Evolutionary conservation across 1,140 invertebrate genomes (phyloP).

Genomic region (Mylabris phalerata): DNA sequence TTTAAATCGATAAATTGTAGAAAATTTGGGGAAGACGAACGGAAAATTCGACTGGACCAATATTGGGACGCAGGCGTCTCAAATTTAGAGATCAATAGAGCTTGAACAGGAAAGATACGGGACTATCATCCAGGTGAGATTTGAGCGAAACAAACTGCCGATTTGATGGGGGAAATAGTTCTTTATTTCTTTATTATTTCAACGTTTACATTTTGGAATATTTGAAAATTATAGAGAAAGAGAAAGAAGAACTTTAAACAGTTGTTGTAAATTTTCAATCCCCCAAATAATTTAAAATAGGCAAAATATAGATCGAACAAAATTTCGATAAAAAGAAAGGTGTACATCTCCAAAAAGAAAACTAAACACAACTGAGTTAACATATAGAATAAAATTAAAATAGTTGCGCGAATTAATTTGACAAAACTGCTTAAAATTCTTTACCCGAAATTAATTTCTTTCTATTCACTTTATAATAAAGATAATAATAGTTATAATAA

Average conservation of each 20-base stretch:
- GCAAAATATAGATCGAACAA: constrained; percentile 4
- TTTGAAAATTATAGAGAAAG: constrained; percentile 4
- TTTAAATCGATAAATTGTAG: too few relatives aligned
- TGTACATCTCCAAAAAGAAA: constrained; percentile 2
- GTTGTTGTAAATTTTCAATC: constrained; percentile 8
- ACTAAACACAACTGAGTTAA: background rate
- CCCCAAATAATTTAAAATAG: constrained; percentile 10
- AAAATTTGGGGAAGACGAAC: too few relatives aligned
- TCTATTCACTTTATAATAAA: constrained; percentile 8
- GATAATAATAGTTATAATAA: constrained; percentile 6
- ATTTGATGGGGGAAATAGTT: constrained; percentile 1
- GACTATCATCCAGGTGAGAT: too few relatives aligned
- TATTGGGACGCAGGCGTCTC: constrained; percentile 17
- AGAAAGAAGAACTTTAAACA: constrained; percentile 28
- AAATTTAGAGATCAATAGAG: constrained; percentile 27
- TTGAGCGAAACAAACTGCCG: background rate
- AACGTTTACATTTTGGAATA: constrained; percentile 5
- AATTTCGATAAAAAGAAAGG: constrained; percentile 2
- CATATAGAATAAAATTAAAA: constrained; percentile 23
- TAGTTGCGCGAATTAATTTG: background rate
- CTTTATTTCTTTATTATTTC: constrained; percentile 5
- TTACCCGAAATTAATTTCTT: constrained; percentile 16
- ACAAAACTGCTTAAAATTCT: constrained; percentile 31
- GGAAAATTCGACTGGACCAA: constrained; percentile 13
- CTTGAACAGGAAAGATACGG: background rate